Conservation (phyloP, 2,888 invertebrate genomes). For the Xylophagus ater region DNA sequence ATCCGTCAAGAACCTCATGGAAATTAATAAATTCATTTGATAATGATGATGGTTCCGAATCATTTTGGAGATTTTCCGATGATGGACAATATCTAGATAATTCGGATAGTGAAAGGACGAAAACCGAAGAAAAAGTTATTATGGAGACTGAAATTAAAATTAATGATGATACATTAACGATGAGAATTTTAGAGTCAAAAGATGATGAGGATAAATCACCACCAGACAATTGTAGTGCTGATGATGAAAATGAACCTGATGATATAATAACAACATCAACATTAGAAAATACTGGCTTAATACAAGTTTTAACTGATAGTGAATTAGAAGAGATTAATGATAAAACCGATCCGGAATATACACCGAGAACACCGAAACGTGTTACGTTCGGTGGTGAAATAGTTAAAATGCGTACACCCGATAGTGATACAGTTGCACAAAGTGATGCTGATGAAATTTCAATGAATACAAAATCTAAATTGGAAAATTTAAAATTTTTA, state of each 20-base stretch:
- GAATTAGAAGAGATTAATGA: conserved; percentile 45
- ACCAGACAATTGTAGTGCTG: conserved; percentile 30
- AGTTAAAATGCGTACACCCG: conserved; percentile 74
- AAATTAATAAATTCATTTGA: conserved; percentile 17
- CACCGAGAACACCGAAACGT: conserved; percentile 52
- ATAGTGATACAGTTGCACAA: conserved; percentile 57
- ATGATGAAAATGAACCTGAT: conserved; percentile 35
- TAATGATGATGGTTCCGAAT: conserved; percentile 11
- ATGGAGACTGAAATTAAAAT: conserved; percentile 76
- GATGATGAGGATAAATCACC: conserved; percentile 1
- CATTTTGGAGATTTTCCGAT: conserved; percentile 15
- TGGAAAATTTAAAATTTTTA: conserved; percentile 23
- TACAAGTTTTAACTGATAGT: conserved; percentile 50
- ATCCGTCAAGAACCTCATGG: conserved; percentile 15
- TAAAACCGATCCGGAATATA: conserved; percentile 21
- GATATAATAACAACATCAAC: conserved; percentile 12
- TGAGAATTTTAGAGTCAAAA: conserved; percentile 60
- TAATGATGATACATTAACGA: conserved; percentile 68
- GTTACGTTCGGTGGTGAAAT: conserved; percentile 81
- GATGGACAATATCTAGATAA: conserved; percentile 14
- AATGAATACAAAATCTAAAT: conserved; percentile 6
- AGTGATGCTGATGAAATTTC: conserved; percentile 43
- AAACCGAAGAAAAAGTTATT: conserved; percentile 53
- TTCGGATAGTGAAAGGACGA: background rate
- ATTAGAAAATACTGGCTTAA: conserved; percentile 35